phyloP scores from a whole-genome alignment of 2,797 vertebrate genomes.

The Neostethus bicornis region DNA sequence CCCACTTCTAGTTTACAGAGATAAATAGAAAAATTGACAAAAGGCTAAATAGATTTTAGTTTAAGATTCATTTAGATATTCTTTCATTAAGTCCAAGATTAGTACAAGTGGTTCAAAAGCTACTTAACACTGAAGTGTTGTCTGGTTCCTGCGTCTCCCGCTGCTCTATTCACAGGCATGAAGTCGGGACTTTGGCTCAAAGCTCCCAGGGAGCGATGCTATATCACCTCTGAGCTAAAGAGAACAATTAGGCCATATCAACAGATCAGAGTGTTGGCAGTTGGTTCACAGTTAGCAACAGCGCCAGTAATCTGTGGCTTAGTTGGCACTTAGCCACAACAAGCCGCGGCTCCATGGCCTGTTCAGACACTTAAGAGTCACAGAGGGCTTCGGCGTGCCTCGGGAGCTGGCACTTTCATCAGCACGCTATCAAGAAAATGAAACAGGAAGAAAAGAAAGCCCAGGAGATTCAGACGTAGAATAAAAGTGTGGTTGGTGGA shows the following conservation, averaged over 20 bases:
- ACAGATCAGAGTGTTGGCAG: conserved; percentile 70
- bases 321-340: conserved; percentile 64
- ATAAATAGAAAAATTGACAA: too few relatives aligned
- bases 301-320: conserved; percentile 73
- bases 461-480: conserved; percentile 30
- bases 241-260: conserved; percentile 79
- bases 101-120: not conserved
- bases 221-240: conserved; percentile 69
- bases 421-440: conserved; percentile 37
- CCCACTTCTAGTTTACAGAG: too few relatives aligned
- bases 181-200: conserved; percentile 3
- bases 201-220: conserved; percentile 32
- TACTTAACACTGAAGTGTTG: conserved; percentile 12
- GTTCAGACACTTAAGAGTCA: conserved; percentile 71
- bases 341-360: conserved; percentile 62
- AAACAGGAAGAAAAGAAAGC: conserved; percentile 36
- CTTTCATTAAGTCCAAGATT: conserved; percentile 5
- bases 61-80: not conserved
- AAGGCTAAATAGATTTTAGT: too few relatives aligned
- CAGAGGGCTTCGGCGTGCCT: conserved; percentile 53
- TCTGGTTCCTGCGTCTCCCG: not conserved
- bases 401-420: conserved; percentile 52
- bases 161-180: conserved; percentile 1
- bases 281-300: conserved; percentile 58
- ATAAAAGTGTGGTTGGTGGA: conserved; percentile 44